Evolutionary conservation across 2,888 invertebrate genomes (phyloP).

Genomic region (Cistogaster globosa): DNA sequence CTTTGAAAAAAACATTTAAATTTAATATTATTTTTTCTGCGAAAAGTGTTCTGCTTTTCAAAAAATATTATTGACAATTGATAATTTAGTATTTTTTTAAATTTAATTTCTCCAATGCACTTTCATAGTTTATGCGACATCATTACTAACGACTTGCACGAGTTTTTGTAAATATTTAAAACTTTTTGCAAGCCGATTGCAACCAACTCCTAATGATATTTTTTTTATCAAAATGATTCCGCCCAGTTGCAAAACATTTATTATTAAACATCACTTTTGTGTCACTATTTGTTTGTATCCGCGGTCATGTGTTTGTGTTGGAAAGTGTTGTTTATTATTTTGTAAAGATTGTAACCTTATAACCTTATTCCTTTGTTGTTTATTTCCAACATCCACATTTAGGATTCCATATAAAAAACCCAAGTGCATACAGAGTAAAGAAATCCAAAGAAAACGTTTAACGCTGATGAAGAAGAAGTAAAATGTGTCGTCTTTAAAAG

Average conservation of each 20-base stretch:
- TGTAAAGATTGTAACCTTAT: constrained; percentile 74
- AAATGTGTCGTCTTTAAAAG: constrained; percentile 23
- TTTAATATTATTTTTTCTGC: too few relatives aligned
- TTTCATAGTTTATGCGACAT: constrained; percentile 20
- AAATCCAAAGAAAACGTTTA: constrained; percentile 60
- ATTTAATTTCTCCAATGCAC: constrained; percentile 2
- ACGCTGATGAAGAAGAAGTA: constrained; percentile 17
- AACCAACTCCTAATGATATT: constrained; percentile 26
- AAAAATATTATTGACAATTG: too few relatives aligned
- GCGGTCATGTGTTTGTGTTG: background rate
- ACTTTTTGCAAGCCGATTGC: constrained; percentile 6
- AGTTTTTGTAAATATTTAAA: constrained; percentile 9
- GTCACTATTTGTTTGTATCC: constrained; percentile 1
- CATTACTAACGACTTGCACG: constrained; percentile 33
- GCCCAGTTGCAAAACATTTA: constrained; percentile 59
- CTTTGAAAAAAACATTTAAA: too few relatives aligned
- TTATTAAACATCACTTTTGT: constrained; percentile 42
- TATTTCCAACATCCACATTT: constrained; percentile 7
- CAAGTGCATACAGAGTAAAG: constrained; percentile 61
- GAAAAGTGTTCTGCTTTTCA: too few relatives aligned
- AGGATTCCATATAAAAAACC: constrained; percentile 44
- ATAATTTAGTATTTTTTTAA: too few relatives aligned
- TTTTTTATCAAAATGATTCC: constrained; percentile 34
- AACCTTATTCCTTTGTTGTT: constrained; percentile 72
- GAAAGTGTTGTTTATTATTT: constrained; percentile 22